Conservation (phyloP, 2,113 vertebrate genomes). For the Phrynocephalus versicolor region DNA sequence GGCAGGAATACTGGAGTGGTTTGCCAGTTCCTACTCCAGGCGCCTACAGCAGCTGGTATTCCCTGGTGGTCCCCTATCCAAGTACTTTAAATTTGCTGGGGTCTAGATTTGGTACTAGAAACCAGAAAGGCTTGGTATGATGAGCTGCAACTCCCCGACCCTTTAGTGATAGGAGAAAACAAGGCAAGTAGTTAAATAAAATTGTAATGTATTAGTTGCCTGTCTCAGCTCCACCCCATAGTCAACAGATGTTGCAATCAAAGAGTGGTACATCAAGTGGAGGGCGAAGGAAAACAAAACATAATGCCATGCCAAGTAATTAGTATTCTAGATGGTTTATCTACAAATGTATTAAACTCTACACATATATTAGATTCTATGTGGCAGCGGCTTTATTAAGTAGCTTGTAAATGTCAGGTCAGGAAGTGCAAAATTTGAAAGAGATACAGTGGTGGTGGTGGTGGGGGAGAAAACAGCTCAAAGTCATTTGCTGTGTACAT, state of each 20-base stretch:
- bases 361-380: not conserved
- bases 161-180: not conserved
- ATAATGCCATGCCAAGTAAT: not conserved
- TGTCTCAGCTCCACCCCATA: not conserved
- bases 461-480: not conserved
- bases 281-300: not conserved
- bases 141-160: not conserved
- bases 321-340: not conserved
- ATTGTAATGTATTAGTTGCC: not conserved
- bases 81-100: not conserved
- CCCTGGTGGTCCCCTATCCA: too few relatives aligned
- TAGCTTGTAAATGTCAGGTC: slow-evolving; percentile 19
- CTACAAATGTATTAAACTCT: not conserved
- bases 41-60: too few relatives aligned
- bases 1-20: too few relatives aligned
- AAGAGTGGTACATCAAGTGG: not conserved
- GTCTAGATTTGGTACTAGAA: not conserved
- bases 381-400: not conserved
- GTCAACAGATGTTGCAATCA: not conserved
- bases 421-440: slow-evolving; percentile 7
- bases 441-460: not conserved
- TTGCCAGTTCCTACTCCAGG: too few relatives aligned
- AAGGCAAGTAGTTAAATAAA: not conserved
- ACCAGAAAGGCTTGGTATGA: not conserved
- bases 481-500: not conserved